Evolutionary conservation across 2,797 vertebrate species (phyloP), one percentile per base, ranked within the genome.

Genomic region (Podargus strigoides): DNA sequence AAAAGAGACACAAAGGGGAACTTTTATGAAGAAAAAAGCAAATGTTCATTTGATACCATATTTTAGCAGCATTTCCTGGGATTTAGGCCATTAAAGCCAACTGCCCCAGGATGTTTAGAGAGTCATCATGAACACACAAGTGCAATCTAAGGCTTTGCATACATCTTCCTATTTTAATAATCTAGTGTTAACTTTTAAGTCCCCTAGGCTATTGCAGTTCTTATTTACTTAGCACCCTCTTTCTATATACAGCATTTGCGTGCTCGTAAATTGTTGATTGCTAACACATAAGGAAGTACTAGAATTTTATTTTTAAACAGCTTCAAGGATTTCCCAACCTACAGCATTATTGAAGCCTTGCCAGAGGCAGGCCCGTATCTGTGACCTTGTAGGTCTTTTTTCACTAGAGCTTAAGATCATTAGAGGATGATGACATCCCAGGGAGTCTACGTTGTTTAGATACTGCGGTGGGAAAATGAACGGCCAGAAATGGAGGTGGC

Each of bases 81-180:
- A 84, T 85, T 91, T 79, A 78, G 60, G 50, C 39, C 68, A 26
- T 72, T 63, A 55, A 63, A 84, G 32, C 21, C 55, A 87, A 69
- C n/a, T 44, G 37, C 55, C 85, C 15, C 87, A 91, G 92, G 92
- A 93, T 95, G 93, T 95, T 97, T 95, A 91, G 62, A 95, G 37
- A 84, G 47, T 76, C 36, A 30, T 46, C 21, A 41, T 12, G 66
- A 79, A 36, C 58, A 77, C 32, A 27, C 8, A 91, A 91, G 12
- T 28, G 56, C 53, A n/a, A 34, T 32, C 34, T 44, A 69, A 73
- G 58, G 50, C 42, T 91, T 85, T 78, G 39, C 47, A 7, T 69
- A 11, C 10, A 70, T 90, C 58, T 75, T 55, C 66, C 34, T 75
- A 5, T 28, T 77, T 77, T 67, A 74, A 42, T 59, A 64, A 28